Conservation (phyloP, 2,797 vertebrate genomes). For the Pyrocephalus nanus region DNA sequence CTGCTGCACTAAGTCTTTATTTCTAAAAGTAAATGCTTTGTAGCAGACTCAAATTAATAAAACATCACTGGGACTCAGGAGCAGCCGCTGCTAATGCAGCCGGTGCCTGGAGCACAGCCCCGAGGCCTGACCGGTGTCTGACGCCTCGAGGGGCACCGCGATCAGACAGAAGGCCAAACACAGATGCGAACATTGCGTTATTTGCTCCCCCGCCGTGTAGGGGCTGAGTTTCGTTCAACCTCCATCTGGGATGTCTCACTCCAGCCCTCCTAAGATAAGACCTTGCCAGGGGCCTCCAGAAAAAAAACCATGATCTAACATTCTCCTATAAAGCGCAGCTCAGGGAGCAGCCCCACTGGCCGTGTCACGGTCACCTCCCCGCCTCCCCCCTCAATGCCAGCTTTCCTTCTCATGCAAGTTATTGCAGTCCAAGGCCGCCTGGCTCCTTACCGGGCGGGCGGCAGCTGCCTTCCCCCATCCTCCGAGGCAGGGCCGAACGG, state of each 20-base stretch:
- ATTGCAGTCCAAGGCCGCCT: background rate
- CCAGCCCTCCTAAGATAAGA: background rate
- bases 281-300: background rate
- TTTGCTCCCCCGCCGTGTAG: background rate
- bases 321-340: background rate
- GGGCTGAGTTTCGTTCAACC: background rate
- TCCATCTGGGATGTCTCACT: background rate
- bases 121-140: background rate
- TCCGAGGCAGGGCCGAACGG: background rate
- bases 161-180: background rate
- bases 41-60: background rate
- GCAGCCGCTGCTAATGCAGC: background rate
- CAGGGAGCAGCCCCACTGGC: background rate
- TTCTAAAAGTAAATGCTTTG: background rate
- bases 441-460: background rate
- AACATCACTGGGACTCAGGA: background rate
- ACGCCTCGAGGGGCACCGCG: background rate
- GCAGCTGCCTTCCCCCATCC: background rate
- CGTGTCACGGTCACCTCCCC: background rate
- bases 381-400: background rate
- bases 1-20: background rate
- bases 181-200: background rate
- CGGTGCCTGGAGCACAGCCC: rapidly evolving
- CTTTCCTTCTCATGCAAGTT: background rate
- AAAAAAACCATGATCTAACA: rapidly evolving